Evolutionary conservation across 2,113 vertebrate genomes (phyloP).

Genomic region (Xiphophorus maculatus): DNA sequence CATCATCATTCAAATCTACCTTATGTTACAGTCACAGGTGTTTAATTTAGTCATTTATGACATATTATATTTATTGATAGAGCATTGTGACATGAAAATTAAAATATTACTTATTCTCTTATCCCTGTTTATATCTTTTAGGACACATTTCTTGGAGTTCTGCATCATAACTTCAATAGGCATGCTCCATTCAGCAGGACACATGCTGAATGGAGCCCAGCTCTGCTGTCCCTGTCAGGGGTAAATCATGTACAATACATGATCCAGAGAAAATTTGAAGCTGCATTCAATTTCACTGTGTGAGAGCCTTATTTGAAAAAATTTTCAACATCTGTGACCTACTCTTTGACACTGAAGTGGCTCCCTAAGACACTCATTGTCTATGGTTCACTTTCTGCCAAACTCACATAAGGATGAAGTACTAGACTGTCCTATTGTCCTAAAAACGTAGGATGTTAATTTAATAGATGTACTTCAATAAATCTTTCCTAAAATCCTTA

Average conservation of each 20-base stretch:
- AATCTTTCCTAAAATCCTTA: constrained; percentile 48
- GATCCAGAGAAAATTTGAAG: constrained; percentile 22
- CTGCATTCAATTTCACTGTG: constrained; percentile 18
- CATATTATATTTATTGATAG: neutral
- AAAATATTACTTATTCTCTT: neutral
- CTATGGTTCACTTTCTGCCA: constrained; percentile 41
- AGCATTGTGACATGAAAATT: neutral
- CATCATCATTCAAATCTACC: neutral
- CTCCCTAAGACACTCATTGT: constrained; percentile 35
- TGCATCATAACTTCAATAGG: neutral
- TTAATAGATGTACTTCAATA: constrained; percentile 56
- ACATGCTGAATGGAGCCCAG: constrained; percentile 2
- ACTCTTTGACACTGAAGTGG: constrained; percentile 29
- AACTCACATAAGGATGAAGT: constrained; percentile 53
- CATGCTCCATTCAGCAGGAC: neutral
- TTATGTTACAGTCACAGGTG: neutral
- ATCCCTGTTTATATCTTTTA: neutral
- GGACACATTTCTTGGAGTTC: constrained; percentile 3
- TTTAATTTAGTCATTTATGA: neutral
- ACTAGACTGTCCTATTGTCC: constrained; percentile 50
- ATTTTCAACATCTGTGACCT: constrained; percentile 48
- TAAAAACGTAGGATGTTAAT: constrained; percentile 29
- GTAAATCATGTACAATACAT: constrained; percentile 24
- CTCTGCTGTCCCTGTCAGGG: neutral
- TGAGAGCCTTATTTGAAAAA: constrained; percentile 32